These are phyloP conservation scores for Tuta absoluta DNA, from an alignment of 2,888 invertebrate species.

Conservation along the genomic window DNA sequence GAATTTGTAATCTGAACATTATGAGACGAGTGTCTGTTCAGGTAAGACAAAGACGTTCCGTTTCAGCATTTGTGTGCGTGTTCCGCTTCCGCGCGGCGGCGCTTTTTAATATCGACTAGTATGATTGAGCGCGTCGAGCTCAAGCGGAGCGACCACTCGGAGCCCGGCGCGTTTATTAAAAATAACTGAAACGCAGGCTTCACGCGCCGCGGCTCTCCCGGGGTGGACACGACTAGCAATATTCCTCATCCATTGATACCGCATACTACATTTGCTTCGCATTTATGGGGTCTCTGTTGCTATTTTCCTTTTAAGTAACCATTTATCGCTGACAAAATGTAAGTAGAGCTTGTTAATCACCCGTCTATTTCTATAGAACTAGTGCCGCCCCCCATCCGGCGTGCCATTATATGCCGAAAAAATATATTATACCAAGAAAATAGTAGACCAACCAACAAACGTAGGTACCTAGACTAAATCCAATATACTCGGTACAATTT, in stretches of 20 bases:
- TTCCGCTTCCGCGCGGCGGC: slow-evolving; percentile 1
- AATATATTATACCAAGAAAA: too few species aligned
- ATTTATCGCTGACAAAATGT: too few species aligned
- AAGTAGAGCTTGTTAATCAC: too few species aligned
- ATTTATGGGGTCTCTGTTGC: not conserved
- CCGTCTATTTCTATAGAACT: too few species aligned
- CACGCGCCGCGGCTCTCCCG: not conserved
- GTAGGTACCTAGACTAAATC: too few species aligned
- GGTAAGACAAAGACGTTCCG: slow-evolving; percentile 34
- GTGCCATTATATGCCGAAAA: too few species aligned
- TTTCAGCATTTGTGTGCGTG: slow-evolving; percentile 23
- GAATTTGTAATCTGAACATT: too few species aligned
- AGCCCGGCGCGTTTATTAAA: slow-evolving; percentile 53
- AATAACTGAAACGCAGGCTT: slow-evolving; percentile 46
- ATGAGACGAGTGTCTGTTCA: too few species aligned
- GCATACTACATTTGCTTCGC: not conserved
- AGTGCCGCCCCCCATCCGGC: too few species aligned
- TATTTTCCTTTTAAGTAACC: too few species aligned
- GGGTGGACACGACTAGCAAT: not conserved
- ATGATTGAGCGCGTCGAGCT: slow-evolving; percentile 25
- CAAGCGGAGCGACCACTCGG: slow-evolving; percentile 38
- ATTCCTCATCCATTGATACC: not conserved
- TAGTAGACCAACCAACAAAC: too few species aligned
- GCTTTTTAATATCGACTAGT: slow-evolving; percentile 56
- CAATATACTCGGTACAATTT: too few species aligned